Evolutionary conservation across 2,113 vertebrate species (phyloP).

Genomic region (Sisor rabdophorus): DNA sequence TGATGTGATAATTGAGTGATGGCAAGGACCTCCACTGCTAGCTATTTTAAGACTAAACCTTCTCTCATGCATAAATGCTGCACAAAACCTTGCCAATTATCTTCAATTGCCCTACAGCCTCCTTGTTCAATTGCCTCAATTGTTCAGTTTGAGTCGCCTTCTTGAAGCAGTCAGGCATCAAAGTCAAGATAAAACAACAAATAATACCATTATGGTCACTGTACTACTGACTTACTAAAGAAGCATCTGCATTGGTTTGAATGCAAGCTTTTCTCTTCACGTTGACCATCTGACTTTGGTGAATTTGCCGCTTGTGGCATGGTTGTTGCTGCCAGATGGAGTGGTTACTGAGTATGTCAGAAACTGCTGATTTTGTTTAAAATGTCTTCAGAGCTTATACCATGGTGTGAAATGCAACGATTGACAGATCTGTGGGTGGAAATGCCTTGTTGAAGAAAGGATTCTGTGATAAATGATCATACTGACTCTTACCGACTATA

Average conservation of each 20-base stretch:
- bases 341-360: not conserved
- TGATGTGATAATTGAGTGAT: slow-evolving; percentile 30
- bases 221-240: slow-evolving; percentile 46
- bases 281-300: too few relatives aligned
- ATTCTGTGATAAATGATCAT: not conserved
- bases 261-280: slow-evolving; percentile 40
- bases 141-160: slow-evolving; percentile 8
- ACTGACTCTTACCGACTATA: not conserved
- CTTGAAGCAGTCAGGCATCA: slow-evolving; percentile 41
- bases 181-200: slow-evolving; percentile 41
- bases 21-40: slow-evolving; percentile 6
- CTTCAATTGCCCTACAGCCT: slow-evolving; percentile 7
- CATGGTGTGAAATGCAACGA: not conserved
- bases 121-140: too few relatives aligned
- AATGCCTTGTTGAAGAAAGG: not conserved
- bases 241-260: slow-evolving; percentile 54
- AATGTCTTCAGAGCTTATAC: not conserved
- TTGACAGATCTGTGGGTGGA: not conserved
- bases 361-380: not conserved
- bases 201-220: slow-evolving; percentile 38
- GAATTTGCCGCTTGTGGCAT: not conserved
- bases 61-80: slow-evolving; percentile 6
- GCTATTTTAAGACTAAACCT: slow-evolving; percentile 11
- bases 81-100: slow-evolving; percentile 35
- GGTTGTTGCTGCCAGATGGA: not conserved